These are phyloP conservation scores for Platichthys flesus DNA, from an alignment of 2,113 vertebrate genomes.

Conservation along the genomic window DNA sequence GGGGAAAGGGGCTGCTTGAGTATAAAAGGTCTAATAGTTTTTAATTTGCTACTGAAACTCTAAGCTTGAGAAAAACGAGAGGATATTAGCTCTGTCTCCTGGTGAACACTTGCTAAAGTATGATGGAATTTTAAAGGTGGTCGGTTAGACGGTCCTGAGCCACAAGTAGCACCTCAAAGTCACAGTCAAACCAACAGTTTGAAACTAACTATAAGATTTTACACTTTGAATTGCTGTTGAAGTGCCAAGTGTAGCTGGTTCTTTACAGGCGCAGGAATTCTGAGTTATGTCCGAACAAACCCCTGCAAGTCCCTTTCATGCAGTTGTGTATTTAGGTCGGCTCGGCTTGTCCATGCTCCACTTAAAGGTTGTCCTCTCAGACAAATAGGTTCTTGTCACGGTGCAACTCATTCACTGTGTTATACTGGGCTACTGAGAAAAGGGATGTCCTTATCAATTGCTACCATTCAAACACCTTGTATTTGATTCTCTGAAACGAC, in stretches of 20 bases:
- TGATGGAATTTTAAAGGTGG: not conserved
- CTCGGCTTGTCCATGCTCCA: slow-evolving; percentile 42
- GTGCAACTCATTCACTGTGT: not conserved
- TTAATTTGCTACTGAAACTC: not conserved
- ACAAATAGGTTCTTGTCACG: slow-evolving; percentile 15
- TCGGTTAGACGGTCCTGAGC: not conserved
- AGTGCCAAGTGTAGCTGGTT: not conserved
- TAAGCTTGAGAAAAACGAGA: not conserved
- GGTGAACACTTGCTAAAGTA: not conserved
- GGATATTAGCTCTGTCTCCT: too few species aligned
- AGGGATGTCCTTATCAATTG: not conserved
- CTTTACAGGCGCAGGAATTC: not conserved
- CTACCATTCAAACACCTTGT: not conserved
- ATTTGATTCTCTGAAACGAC: not conserved
- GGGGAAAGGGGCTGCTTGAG: not conserved
- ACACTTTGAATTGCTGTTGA: not conserved
- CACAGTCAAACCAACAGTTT: too few species aligned
- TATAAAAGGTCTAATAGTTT: not conserved
- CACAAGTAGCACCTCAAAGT: too few species aligned
- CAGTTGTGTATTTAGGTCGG: slow-evolving; percentile 62
- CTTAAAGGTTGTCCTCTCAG: slow-evolving; percentile 38
- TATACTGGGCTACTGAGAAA: not conserved
- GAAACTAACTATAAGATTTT: too few species aligned
- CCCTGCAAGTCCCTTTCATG: slow-evolving; percentile 2
- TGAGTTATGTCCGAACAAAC: slow-evolving; percentile 49